Conservation (phyloP, 2,113 vertebrate genomes). For the Bubalus kerabau region DNA sequence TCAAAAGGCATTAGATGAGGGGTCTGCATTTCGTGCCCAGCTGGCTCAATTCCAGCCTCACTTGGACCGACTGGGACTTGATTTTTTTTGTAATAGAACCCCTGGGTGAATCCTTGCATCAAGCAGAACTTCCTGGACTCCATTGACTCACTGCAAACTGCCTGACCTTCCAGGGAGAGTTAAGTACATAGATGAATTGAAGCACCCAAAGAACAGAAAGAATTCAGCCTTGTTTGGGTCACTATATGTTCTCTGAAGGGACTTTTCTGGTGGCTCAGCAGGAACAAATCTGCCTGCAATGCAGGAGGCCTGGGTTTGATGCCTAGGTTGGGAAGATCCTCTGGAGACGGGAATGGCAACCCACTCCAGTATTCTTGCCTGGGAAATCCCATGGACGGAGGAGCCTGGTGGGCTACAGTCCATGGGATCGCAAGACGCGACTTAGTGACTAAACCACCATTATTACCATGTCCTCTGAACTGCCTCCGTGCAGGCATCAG, state of each 20-base stretch:
- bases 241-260: neutral
- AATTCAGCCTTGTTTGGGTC: neutral
- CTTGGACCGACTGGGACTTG: accelerated
- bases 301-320: neutral
- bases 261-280: neutral
- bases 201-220: neutral
- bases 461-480: neutral
- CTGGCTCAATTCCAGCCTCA: neutral
- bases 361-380: neutral
- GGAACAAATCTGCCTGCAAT: neutral
- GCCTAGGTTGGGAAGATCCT: neutral
- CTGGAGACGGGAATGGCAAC: neutral
- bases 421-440: accelerated
- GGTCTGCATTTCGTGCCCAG: accelerated
- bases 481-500: neutral
- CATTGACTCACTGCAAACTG: neutral
- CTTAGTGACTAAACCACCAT: neutral
- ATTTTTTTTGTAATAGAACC: neutral
- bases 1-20: neutral
- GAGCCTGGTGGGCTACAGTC: neutral
- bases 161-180: neutral
- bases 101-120: neutral
- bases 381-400: neutral
- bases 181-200: neutral
- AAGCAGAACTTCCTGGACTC: neutral